Evolutionary conservation across 2,113 vertebrate genomes (phyloP).

Genomic region (Ginglymostoma cirratum): DNA sequence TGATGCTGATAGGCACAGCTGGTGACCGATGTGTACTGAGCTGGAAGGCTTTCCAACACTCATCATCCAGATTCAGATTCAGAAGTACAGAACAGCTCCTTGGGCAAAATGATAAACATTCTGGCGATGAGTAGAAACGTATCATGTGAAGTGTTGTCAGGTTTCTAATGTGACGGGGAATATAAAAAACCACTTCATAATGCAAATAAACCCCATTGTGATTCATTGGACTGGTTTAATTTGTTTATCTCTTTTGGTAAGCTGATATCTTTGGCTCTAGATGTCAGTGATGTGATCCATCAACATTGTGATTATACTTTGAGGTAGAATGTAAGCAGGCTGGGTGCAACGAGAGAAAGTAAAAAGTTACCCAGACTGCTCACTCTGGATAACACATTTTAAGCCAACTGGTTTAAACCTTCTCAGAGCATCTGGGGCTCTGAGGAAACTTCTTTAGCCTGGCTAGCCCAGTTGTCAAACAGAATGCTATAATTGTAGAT

Average conservation of each 20-base stretch:
- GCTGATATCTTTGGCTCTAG: background rate
- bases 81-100: background rate
- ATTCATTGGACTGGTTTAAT: background rate
- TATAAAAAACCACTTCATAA: too few relatives aligned
- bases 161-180: background rate
- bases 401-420: background rate
- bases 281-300: background rate
- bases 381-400: background rate
- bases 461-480: background rate
- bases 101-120: background rate
- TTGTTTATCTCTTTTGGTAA: background rate
- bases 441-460: background rate
- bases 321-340: background rate
- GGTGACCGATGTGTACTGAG: background rate
- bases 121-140: background rate
- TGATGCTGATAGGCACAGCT: background rate
- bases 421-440: background rate
- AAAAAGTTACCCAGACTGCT: background rate
- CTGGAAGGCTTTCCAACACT: background rate
- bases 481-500: background rate
- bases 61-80: background rate
- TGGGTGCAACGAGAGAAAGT: background rate
- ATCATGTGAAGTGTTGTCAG: too few relatives aligned
- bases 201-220: background rate
- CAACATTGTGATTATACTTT: background rate